phyloP scores from a whole-genome alignment of 2,797 vertebrate genomes.

The Denticeps clupeoides region DNA sequence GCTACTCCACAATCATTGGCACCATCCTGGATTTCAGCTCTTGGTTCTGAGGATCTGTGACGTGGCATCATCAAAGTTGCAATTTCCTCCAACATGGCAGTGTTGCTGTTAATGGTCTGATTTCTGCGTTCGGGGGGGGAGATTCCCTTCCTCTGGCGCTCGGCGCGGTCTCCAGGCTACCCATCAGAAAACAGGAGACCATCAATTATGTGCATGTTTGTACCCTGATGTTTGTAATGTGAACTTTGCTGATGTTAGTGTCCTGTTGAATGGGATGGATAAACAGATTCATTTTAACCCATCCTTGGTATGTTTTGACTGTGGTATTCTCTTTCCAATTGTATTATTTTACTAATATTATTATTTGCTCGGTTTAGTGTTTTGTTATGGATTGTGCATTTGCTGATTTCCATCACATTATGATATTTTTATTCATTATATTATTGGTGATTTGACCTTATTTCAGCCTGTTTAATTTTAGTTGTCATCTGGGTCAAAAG shows the following conservation, averaged over 20 bases:
- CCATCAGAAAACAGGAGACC: not conserved
- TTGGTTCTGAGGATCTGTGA: slow-evolving; percentile 11
- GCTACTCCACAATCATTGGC: not conserved
- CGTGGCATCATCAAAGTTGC: not conserved
- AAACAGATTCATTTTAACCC: no score
- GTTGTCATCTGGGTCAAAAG: slow-evolving; percentile 33
- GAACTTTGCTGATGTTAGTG: not conserved
- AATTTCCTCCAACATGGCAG: slow-evolving; percentile 13
- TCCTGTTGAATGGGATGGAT: not conserved
- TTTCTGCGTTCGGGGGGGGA: slow-evolving; percentile 37
- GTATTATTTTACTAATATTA: no score
- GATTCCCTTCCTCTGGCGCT: slow-evolving; percentile 17
- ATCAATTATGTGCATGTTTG: not conserved
- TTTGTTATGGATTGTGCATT: not conserved
- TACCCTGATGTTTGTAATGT: slow-evolving; percentile 2
- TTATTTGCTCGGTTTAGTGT: no score
- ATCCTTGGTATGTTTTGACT: no score
- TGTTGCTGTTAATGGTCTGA: slow-evolving; percentile 31
- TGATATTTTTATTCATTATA: no score
- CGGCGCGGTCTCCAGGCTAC: not conserved
- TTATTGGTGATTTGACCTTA: no score
- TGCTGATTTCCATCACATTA: not conserved
- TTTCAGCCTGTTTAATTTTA: no score
- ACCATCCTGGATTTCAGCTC: slow-evolving; percentile 4
- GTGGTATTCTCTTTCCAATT: no score